Base-by-base conservation (phyloP, 1,140 invertebrate genomes). In the Vanessa atalanta region DNA sequence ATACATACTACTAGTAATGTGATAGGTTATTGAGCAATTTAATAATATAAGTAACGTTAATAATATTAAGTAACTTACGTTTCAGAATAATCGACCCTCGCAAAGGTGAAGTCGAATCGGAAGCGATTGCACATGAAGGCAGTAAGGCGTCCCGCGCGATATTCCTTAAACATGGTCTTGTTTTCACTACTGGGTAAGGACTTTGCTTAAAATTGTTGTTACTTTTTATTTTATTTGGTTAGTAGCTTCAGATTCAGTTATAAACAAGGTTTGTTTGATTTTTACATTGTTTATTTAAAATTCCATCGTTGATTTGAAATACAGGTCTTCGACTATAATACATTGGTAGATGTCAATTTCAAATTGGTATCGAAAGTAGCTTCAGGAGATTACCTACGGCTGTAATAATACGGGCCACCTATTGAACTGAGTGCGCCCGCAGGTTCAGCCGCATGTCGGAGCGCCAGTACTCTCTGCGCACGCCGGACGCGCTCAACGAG, bases 71-170 rank as follows among this genome's bases (percentile, higher is more conserved):
- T 51, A 15, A 51, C 14, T 7, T n/a, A 37, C 15, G 4, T 37
- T 61, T 15, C 82, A 93, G 99, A 60, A 96, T 99, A 68, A 96
- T 99, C 75, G 97, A 99, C 92, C 98, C 99, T 1, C 95, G 98
- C 68, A 96, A 95, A n/a, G 98, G 97, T 12, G 96, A 96, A 80
- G 94, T 99, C 63, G 95, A 98, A 65, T 95, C 96, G 89, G 97
- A 99, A 91, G 98, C 97, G 31, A 93, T 97, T 20, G 97, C 98
- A 26, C 99, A 99, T 88, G 97, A 99, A 92, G 98, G 99, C 72
- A 97, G 97, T 71, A 99, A 99, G 93, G 98, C 98, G 11, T 98
- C 98, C 0, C 94, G 98, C 77, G 98, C 98, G 15, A 98, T 99
- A 81, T 99, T 98, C 93, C 93, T 97, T 91, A 94, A 96, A 83